A percentile compares a stretch with the other conserved stretches of the same genome.
Conservation (phyloP, 2,888 invertebrate species). For the Hemaris fuciformis region DNA sequence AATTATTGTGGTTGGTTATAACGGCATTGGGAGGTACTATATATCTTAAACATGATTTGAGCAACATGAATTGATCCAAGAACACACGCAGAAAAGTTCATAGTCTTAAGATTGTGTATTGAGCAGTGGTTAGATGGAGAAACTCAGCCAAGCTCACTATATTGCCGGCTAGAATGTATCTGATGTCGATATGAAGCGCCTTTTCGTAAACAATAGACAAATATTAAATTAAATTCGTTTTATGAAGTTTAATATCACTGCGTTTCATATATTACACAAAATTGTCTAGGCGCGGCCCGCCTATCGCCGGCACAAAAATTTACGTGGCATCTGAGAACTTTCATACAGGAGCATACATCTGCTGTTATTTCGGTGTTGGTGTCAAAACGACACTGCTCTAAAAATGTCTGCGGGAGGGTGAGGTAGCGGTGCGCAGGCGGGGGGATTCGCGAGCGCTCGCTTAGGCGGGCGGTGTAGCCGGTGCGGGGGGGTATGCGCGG, state of each 20-base stretch:
- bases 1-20: no score
- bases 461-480: slow-evolving; percentile 27
- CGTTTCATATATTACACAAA: background rate
- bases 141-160: no score
- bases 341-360: slow-evolving; percentile 61
- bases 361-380: slow-evolving; percentile 79
- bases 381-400: slow-evolving; percentile 80
- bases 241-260: background rate
- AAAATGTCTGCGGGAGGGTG: slow-evolving; percentile 67
- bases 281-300: slow-evolving; percentile 18
- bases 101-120: no score
- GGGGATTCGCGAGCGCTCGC: slow-evolving; percentile 16
- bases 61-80: no score
- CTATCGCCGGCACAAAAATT: slow-evolving; percentile 40
- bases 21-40: no score
- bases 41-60: no score
- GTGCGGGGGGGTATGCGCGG: slow-evolving; percentile 33
- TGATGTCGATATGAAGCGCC: no score
- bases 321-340: slow-evolving; percentile 53
- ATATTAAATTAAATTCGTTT: background rate
- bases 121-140: no score
- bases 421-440: slow-evolving; percentile 28
- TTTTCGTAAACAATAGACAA: background rate
- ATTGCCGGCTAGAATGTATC: no score
- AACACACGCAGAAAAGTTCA: no score